phyloP scores from a whole-genome alignment of 2,113 vertebrate genomes.

The Sinocyclocheilus rhinocerous region DNA sequence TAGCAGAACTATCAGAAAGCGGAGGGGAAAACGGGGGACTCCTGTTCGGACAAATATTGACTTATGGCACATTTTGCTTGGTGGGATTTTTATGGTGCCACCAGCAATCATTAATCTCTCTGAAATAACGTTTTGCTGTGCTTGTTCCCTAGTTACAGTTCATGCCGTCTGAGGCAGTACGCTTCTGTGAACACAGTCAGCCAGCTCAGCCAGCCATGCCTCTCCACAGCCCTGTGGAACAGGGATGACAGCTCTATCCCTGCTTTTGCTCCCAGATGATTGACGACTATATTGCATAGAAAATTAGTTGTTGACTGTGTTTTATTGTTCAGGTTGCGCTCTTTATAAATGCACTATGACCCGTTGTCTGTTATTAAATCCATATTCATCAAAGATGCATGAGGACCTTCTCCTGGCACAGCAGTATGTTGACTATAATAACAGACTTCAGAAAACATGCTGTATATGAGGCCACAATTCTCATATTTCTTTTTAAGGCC shows the following conservation, averaged over 20 bases:
- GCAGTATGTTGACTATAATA: background rate
- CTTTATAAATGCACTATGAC: background rate
- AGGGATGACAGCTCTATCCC: slow-evolving; percentile 19
- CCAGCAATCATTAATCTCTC: slow-evolving; percentile 63
- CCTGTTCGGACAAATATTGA: slow-evolving; percentile 60
- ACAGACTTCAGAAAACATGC: background rate
- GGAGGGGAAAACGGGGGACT: slow-evolving; percentile 8
- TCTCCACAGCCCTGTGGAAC: background rate
- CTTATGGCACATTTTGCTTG: slow-evolving; percentile 29
- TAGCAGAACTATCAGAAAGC: background rate
- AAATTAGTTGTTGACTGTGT: slow-evolving; percentile 28
- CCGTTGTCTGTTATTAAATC: background rate
- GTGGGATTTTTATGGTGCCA: slow-evolving; percentile 51
- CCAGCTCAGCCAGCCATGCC: slow-evolving; percentile 34
- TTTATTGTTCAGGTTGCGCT: background rate
- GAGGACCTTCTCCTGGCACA: background rate
- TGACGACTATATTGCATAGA: slow-evolving; percentile 31
- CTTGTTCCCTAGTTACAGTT: slow-evolving; percentile 51
- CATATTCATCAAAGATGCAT: slow-evolving; percentile 21
- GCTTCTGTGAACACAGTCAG: slow-evolving; percentile 48
- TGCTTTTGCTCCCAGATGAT: slow-evolving; percentile 44
- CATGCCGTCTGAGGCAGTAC: slow-evolving; percentile 27
- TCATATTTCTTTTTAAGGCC: background rate
- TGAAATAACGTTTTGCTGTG: slow-evolving; percentile 51
- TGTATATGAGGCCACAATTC: background rate